Percentiles rank a stretch among this genome's conserved stretches.
These are phyloP conservation scores for Hyperopisus bebe DNA, from an alignment of 2,113 vertebrate genomes.

Conservation along the genomic window DNA sequence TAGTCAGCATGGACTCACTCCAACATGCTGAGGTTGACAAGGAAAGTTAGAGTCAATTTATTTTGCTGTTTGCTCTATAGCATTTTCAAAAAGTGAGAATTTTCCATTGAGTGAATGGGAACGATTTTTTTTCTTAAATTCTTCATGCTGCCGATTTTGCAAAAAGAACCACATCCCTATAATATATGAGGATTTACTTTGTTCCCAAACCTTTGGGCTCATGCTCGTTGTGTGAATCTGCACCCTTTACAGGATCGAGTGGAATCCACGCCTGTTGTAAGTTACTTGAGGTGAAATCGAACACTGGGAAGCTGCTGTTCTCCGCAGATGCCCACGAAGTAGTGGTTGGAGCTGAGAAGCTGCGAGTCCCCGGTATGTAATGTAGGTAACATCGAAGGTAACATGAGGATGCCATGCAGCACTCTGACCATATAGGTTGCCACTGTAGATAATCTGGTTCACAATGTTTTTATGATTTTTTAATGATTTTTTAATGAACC, in stretches of 20 bases:
- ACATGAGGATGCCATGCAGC: not conserved
- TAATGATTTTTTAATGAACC: not conserved
- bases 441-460: not conserved
- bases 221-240: not conserved
- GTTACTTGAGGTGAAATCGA: slow-evolving; percentile 72
- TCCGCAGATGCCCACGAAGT: slow-evolving; percentile 72
- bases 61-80: not conserved
- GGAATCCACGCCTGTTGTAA: slow-evolving; percentile 71
- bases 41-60: slow-evolving; percentile 9
- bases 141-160: not conserved
- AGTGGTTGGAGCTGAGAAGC: slow-evolving; percentile 71
- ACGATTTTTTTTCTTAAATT: slow-evolving; percentile 4
- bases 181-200: not conserved
- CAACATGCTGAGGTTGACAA: not conserved
- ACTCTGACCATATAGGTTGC: not conserved
- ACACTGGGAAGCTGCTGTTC: slow-evolving; percentile 70
- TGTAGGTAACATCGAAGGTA: not conserved
- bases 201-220: not conserved
- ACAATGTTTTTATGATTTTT: not conserved
- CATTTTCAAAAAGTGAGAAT: not conserved
- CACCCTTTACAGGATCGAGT: slow-evolving; percentile 58
- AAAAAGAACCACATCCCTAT: not conserved
- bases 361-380: slow-evolving; percentile 71
- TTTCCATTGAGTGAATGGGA: slow-evolving; percentile 18
- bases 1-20: not conserved